A percentile compares a stretch with the other conserved stretches of the same genome.
Evolutionary conservation across 1,140 invertebrate genomes (phyloP).

Genomic region (Drosophila kikkawai): DNA sequence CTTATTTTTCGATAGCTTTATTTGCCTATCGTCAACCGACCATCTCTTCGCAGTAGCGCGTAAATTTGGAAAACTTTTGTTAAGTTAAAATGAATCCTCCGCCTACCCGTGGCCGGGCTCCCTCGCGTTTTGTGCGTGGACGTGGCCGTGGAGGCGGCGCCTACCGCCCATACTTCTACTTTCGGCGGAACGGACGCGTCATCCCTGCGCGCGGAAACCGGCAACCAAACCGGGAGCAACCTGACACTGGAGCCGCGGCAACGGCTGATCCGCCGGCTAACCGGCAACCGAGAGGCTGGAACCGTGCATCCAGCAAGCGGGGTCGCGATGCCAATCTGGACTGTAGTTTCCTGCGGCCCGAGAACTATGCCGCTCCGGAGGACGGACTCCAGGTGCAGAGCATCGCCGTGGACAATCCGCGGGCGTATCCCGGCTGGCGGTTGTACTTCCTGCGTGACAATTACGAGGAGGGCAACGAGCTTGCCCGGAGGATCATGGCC

Average conservation of each 20-base stretch:
- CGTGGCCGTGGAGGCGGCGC: slow-evolving; percentile 59
- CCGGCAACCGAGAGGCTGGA: slow-evolving; percentile 56
- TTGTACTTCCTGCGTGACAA: slow-evolving; percentile 87
- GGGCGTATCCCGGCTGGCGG: slow-evolving; percentile 87
- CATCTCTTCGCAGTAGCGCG: slow-evolving; percentile 23
- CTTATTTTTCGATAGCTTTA: background rate
- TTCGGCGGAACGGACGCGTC: slow-evolving; percentile 74
- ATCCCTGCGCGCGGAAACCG: slow-evolving; percentile 66
- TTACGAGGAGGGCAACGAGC: slow-evolving; percentile 81
- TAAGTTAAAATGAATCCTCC: slow-evolving; percentile 40
- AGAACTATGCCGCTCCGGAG: slow-evolving; percentile 74
- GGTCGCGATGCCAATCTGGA: slow-evolving; percentile 18
- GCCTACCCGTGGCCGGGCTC: slow-evolving; percentile 33
- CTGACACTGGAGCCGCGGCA: background rate
- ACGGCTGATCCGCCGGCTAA: background rate
- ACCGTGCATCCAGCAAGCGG: slow-evolving; percentile 3
- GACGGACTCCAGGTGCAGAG: slow-evolving; percentile 58
- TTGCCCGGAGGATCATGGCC: slow-evolving; percentile 85
- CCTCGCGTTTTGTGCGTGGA: slow-evolving; percentile 65
- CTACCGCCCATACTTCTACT: slow-evolving; percentile 76
- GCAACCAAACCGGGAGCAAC: slow-evolving; percentile 1
- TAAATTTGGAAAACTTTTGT: slow-evolving; percentile 16
- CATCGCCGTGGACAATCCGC: slow-evolving; percentile 59
- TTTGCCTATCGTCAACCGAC: background rate
- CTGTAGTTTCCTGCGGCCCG: slow-evolving; percentile 61